Evolutionary conservation across 2,113 vertebrate genomes (phyloP), one percentile per base, ranked within the genome.

Genomic region (Oxyruncus cristatus): DNA sequence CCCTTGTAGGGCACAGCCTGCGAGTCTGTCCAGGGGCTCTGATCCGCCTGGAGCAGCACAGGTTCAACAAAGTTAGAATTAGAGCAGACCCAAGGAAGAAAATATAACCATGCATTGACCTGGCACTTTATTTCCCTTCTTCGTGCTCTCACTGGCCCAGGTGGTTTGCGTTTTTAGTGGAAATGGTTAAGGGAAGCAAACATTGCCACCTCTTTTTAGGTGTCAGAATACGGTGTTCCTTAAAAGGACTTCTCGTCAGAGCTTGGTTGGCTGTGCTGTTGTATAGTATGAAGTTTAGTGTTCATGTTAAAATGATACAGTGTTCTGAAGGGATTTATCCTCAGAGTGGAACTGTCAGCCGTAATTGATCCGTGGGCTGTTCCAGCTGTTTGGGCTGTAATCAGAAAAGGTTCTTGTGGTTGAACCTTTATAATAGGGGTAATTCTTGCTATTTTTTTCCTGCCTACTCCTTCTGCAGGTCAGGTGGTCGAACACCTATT

Each of bases 81-180:
- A 46, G 81, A 66, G 61, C 81, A 79, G 59, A 91, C 67, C 91
- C 32, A 56, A 65, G 59, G 37, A 39, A 65, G 41, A 67, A 76
- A 55, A 70, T 77, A 8, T n/a, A 56, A 66, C 68, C 32, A 27
- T 41, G 8, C 67, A 17, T 30, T 82, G 63, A 91, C 61, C 52
- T 78, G 72, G 70, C 76, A 80, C 67, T 93, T 93, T 76, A 70
- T 96, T 98, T 97, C 91, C 91, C 77, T 97, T 97, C 93, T 92
- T 95, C 84, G 1, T 88, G 89, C 92, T 89, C 78, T 85, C 2
- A 0, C 97, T 96, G 87, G 92, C 85, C 93, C 89, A 89, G 83
- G 32, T 58, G 81, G 91, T 79, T 89, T 91, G 84, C 66, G 49
- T 93, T 93, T 95, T 73, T 73, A 73, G 53, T 84, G 81, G 41